Conservation (phyloP, 2,888 invertebrate genomes). For the Beris morrisii region DNA sequence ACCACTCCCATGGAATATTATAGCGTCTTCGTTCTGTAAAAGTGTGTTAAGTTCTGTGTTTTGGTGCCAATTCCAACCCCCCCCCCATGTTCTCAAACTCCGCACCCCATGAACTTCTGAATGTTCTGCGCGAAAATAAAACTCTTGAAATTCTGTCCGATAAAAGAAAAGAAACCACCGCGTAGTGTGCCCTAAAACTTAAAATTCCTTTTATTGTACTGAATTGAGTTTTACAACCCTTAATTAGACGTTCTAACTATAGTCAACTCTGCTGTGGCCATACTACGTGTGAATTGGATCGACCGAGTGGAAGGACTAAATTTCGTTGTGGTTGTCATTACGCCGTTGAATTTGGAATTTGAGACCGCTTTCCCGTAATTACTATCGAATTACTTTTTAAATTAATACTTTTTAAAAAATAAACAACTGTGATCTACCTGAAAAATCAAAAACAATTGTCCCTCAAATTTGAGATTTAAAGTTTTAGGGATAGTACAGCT, state of each 20-base stretch:
- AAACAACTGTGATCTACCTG: no score
- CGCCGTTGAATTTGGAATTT: no score
- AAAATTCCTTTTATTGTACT: conserved; percentile 18
- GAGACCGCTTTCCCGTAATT: no score
- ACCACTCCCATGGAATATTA: neutral
- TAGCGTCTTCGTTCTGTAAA: neutral
- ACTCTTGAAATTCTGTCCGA: neutral
- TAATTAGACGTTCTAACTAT: conserved; percentile 17
- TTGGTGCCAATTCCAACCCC: neutral
- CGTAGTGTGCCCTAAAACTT: conserved; percentile 4
- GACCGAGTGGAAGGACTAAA: no score
- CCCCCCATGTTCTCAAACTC: conserved; percentile 1
- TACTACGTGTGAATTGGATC: no score
- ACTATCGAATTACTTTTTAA: no score
- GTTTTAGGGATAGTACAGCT: no score
- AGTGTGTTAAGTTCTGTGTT: conserved; percentile 9
- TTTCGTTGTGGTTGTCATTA: no score
- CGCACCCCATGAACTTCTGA: conserved; percentile 1
- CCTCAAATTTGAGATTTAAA: no score
- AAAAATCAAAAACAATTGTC: no score
- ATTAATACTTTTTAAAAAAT: no score
- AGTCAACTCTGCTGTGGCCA: no score
- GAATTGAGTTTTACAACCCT: conserved; percentile 22
- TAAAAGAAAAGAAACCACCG: neutral
- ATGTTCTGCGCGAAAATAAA: conserved; percentile 17